A percentile compares a stretch with the other conserved stretches of the same genome.
These are phyloP conservation scores for Rotaria socialis DNA, from an alignment of 2,888 invertebrate species.

Conservation along the genomic window DNA sequence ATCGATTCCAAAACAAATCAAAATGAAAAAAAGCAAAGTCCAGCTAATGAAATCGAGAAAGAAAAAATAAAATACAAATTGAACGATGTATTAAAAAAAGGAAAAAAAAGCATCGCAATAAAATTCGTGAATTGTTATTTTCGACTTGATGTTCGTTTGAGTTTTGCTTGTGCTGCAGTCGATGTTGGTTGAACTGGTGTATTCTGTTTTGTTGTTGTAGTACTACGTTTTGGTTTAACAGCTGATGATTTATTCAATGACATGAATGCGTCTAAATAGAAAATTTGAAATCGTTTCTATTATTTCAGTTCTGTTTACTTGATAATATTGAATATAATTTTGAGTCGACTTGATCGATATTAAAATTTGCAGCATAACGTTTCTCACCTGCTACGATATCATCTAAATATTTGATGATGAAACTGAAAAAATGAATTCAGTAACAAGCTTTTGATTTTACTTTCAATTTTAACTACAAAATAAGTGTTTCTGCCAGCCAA, in stretches of 20 bases:
- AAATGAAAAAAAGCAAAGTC: not conserved
- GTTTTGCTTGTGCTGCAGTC: not conserved
- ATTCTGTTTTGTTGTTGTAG: not conserved
- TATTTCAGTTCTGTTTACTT: not conserved
- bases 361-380: not conserved
- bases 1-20: not conserved
- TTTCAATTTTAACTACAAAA: not conserved
- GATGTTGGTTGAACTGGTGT: not conserved
- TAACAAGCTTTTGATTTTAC: not conserved
- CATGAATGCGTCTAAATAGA: not conserved
- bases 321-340: not conserved
- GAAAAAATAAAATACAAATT: not conserved
- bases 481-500: not conserved
- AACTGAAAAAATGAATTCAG: not conserved
- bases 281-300: not conserved
- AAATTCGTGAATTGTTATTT: not conserved
- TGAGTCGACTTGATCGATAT: not conserved
- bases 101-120: not conserved
- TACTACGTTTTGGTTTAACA: not conserved
- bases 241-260: slow-evolving; percentile 13
- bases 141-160: not conserved
- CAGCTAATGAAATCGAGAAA: not conserved
- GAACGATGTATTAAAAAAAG: not conserved
- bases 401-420: not conserved
- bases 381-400: not conserved